Conservation (phyloP, 1,140 invertebrate genomes). For the Procambarus clarkii region DNA sequence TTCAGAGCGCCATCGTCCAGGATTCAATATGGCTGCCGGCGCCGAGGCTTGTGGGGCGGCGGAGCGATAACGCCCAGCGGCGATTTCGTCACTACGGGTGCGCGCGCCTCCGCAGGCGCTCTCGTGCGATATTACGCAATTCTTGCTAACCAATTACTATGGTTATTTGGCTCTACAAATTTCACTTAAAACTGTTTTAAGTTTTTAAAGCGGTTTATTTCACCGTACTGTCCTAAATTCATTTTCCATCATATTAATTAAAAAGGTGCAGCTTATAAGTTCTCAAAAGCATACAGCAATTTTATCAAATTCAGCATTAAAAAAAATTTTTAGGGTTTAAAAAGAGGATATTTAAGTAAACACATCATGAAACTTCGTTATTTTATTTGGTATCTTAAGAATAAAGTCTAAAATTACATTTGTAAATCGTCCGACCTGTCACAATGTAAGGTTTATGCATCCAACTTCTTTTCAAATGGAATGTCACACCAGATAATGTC, state of each 20-base stretch:
- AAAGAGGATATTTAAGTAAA: not conserved
- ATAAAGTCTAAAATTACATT: slow-evolving; percentile 49
- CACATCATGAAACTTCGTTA: not conserved
- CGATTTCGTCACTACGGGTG: not conserved
- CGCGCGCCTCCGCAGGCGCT: not conserved
- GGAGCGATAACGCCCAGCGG: slow-evolving; percentile 15
- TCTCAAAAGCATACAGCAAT: not conserved
- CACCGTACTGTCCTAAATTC: no score
- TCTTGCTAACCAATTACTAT: no score
- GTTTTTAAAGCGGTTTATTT: no score
- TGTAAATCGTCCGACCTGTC: slow-evolving; percentile 23
- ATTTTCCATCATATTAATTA: not conserved
- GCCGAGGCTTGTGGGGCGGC: slow-evolving; percentile 22
- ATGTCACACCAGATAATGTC: slow-evolving; percentile 22
- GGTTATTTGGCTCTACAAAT: no score
- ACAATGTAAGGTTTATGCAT: not conserved
- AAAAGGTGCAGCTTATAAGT: not conserved
- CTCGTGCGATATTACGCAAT: no score
- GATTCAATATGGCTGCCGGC: slow-evolving; percentile 39
- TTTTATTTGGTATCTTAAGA: slow-evolving; percentile 35
- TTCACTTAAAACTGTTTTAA: no score
- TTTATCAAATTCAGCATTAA: not conserved
- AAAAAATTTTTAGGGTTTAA: no score
- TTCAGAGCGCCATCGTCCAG: slow-evolving; percentile 13
- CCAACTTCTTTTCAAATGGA: slow-evolving; percentile 5